Evolutionary conservation across 2,888 invertebrate species (phyloP).

Genomic region (Neocrepidodera transversa): DNA sequence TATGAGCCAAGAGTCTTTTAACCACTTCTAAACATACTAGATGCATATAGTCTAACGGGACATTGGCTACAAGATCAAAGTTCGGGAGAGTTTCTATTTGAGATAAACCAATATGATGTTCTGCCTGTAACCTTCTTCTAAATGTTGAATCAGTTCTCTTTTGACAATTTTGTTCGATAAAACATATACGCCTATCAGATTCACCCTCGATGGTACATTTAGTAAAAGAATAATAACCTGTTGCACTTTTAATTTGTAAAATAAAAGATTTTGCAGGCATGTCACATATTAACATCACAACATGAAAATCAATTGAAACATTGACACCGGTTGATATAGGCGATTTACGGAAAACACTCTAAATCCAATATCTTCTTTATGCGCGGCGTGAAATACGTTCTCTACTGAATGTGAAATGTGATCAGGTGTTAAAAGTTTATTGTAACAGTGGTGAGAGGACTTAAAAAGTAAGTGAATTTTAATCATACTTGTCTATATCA

Average conservation of each 20-base stretch:
- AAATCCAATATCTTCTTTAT: no score
- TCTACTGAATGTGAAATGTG: no score
- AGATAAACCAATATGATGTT: slow-evolving; percentile 18
- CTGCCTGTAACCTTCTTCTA: slow-evolving; percentile 5
- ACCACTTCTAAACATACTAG: slow-evolving; percentile 12
- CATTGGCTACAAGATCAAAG: slow-evolving; percentile 22
- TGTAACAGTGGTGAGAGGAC: no score
- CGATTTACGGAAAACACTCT: no score
- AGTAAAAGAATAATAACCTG: slow-evolving; percentile 22
- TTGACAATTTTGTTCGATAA: slow-evolving; percentile 8
- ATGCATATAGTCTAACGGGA: slow-evolving; percentile 28
- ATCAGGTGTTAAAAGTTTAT: no score
- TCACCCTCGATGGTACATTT: slow-evolving; percentile 27
- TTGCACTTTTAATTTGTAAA: slow-evolving; percentile 19
- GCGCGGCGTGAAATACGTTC: no score
- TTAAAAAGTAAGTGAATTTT: no score
- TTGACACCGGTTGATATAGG: no score
- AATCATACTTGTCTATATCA: no score
- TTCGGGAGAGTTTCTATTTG: slow-evolving; percentile 19
- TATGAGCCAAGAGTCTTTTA: slow-evolving; percentile 22
- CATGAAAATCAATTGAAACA: slow-evolving; percentile 17
- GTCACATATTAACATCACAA: slow-evolving; percentile 24
- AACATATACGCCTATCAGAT: slow-evolving; percentile 12
- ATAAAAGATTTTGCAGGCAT: slow-evolving; percentile 22
- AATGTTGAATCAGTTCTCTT: slow-evolving; percentile 20